These are phyloP conservation scores for Eupithecia vulgata DNA, from an alignment of 2,888 invertebrate species.

Conservation along the genomic window DNA sequence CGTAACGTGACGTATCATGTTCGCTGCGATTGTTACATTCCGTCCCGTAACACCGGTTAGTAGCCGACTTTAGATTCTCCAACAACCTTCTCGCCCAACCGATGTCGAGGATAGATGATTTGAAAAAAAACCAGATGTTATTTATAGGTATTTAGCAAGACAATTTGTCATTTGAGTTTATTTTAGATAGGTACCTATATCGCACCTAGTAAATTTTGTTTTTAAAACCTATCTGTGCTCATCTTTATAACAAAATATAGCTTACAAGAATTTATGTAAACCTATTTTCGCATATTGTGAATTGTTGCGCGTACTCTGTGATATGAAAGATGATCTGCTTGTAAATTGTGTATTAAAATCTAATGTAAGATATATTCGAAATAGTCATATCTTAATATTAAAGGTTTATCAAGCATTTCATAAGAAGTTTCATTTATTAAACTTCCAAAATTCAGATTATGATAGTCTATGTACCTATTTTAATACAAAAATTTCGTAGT, in stretches of 20 bases:
- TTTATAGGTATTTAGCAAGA: too few species aligned
- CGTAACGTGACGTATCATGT: too few species aligned
- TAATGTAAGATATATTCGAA: conserved; percentile 50
- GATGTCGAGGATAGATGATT: too few species aligned
- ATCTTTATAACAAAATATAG: neutral
- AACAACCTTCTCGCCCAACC: too few species aligned
- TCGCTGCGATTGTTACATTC: too few species aligned
- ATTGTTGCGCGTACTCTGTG: conserved; percentile 78
- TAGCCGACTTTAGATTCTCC: too few species aligned
- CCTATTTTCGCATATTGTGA: conserved; percentile 71
- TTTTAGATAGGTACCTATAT: too few species aligned
- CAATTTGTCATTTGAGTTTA: too few species aligned
- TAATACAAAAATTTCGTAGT: too few species aligned
- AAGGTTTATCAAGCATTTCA: conserved; percentile 64
- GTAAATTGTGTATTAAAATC: conserved; percentile 53
- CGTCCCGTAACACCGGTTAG: too few species aligned
- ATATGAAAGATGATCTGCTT: conserved; percentile 80
- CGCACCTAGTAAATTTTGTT: neutral
- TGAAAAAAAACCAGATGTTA: neutral
- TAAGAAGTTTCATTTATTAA: conserved; percentile 38
- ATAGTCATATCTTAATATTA: conserved; percentile 70
- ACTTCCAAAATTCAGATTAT: neutral
- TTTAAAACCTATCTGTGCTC: neutral
- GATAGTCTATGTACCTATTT: too few species aligned
- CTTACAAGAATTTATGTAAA: conserved; percentile 23